Conservation (phyloP, 2,797 vertebrate species). For the Carcharodon carcharias region DNA sequence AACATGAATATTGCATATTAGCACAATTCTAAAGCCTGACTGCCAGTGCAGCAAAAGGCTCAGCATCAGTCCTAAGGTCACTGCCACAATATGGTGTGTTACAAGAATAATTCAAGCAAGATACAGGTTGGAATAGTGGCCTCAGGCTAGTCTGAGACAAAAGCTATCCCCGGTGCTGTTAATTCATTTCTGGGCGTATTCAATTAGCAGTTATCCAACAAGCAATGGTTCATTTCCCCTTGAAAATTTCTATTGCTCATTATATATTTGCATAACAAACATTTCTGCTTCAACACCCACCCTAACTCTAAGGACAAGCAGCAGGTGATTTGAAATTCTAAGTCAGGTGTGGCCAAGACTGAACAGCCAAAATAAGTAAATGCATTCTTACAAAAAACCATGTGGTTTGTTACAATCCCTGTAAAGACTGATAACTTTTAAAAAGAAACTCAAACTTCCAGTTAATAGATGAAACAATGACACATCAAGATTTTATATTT, state of each 20-base stretch:
- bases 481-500: no score
- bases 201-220: background rate
- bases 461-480: no score
- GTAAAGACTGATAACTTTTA: no score
- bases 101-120: background rate
- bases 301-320: background rate
- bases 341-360: background rate
- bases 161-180: background rate
- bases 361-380: background rate
- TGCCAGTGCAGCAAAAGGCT: background rate
- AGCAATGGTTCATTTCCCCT: background rate
- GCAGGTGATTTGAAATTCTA: background rate
- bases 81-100: background rate
- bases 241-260: background rate
- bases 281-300: background rate
- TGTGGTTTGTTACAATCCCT: no score
- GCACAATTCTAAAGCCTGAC: background rate
- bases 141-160: no score
- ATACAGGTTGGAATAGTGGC: background rate
- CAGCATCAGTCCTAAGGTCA: background rate
- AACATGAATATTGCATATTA: background rate
- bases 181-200: background rate
- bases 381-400: background rate
- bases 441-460: no score
- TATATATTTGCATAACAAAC: background rate